Evolutionary conservation across 2,797 vertebrate genomes (phyloP), one percentile per base, ranked within the genome.

Genomic region (Myripristis jacobus): DNA sequence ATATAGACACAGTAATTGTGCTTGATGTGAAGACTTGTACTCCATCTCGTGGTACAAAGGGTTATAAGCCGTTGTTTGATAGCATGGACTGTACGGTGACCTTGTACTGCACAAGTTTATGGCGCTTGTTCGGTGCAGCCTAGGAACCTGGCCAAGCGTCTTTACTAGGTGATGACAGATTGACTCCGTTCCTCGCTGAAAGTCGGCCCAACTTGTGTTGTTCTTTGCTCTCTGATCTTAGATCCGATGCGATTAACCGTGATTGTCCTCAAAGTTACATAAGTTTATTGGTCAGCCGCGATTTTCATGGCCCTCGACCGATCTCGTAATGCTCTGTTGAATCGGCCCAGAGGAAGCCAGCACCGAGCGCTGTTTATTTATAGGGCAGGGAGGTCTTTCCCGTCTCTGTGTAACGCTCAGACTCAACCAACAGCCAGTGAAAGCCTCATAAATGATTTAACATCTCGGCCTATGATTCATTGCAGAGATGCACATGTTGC

Each of bases 391-490:
- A 85, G 85, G 88, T 86, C 80, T 84, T 88, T 89, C 65, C 83
- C 71, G 61, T 80, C 71, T 66, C 61, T 82, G n/a, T 73, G 54
- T 44, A 75, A 54, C 65, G 69, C 68, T 44, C 67, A 4, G 27
- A 81, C 66, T 77, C 67, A 24, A 81, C 67, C 69, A 66, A 86
- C 80, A 82, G 51, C 54, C 65, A 77, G 63, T 83, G 71, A 69
- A 83, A 86, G 84, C 81, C 75, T 84, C 77, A 56, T 68, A 59
- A 84, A 86, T 84, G 85, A 89, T 85, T 90, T 87, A 87, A 89
- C 71, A 75, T 87, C 85, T 82, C 18, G 66, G 88, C 70, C 70
- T 56, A 63, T 83, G 75, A 70, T 82, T 87, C 69, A 79, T 67
- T 83, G 64, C 52, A 79, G 76, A 73, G 70, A 84, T 78, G 73